Percentiles rank a stretch among this genome's conserved stretches.
phyloP scores from a whole-genome alignment of 1,140 invertebrate species.

The Drosophila parvula region DNA sequence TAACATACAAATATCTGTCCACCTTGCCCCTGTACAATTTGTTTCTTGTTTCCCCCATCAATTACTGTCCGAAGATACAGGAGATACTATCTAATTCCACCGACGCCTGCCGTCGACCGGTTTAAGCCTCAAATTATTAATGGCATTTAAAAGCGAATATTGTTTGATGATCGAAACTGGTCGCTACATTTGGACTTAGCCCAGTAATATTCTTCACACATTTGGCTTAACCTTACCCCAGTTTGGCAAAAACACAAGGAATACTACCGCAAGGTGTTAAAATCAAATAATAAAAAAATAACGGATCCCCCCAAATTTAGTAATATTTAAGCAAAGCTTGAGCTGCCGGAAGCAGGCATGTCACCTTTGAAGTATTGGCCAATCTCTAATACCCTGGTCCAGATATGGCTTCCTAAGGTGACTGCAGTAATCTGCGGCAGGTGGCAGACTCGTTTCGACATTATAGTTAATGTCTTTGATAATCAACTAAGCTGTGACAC shows the following conservation, averaged over 20 bases:
- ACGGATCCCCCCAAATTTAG: slow-evolving; percentile 6
- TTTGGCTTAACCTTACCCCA: slow-evolving; percentile 26
- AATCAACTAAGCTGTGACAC: slow-evolving; percentile 18
- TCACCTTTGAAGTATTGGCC: slow-evolving; percentile 3
- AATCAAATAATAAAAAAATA: neutral
- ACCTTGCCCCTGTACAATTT: slow-evolving; percentile 37
- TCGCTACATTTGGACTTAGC: slow-evolving; percentile 6
- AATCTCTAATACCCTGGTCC: slow-evolving; percentile 26
- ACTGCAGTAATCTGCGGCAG: slow-evolving; percentile 25
- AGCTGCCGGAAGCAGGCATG: slow-evolving; percentile 18
- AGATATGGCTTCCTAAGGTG: slow-evolving; percentile 15
- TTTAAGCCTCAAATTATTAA: slow-evolving; percentile 40
- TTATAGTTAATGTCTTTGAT: slow-evolving; percentile 6
- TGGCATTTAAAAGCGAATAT: slow-evolving; percentile 27
- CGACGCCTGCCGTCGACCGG: slow-evolving; percentile 37
- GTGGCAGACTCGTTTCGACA: slow-evolving; percentile 23
- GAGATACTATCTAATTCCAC: slow-evolving; percentile 32
- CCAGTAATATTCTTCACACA: slow-evolving; percentile 19
- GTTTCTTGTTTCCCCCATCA: slow-evolving; percentile 37
- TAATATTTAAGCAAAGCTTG: slow-evolving; percentile 3
- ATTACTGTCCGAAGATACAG: slow-evolving; percentile 28
- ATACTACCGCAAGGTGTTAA: slow-evolving; percentile 15
- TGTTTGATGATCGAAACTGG: slow-evolving; percentile 10
- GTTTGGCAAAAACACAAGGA: slow-evolving; percentile 1
- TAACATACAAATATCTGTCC: slow-evolving; percentile 22